Conservation (phyloP, 2,888 invertebrate species). For the Microctonus hyperodae region DNA sequence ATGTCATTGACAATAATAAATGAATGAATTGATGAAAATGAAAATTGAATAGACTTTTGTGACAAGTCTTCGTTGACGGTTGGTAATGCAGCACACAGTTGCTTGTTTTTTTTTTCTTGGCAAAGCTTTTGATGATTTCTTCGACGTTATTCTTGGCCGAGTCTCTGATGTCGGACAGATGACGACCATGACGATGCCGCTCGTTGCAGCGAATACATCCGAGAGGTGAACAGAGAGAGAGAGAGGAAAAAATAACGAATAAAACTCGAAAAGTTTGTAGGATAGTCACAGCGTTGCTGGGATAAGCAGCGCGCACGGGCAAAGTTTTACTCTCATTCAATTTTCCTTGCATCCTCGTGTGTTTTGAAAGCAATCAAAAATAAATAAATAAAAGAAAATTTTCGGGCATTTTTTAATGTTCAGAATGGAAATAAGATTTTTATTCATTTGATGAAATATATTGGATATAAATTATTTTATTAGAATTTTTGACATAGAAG, state of each 20-base stretch:
- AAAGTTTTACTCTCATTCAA: constrained; percentile 40
- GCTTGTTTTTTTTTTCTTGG: constrained; percentile 60
- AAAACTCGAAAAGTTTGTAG: constrained; percentile 13
- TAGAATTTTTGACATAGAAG: too few relatives aligned
- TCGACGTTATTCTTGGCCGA: constrained; percentile 54
- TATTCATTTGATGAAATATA: too few relatives aligned
- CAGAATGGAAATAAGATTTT: too few relatives aligned
- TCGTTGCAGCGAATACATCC: constrained; percentile 32
- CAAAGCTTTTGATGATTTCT: constrained; percentile 61
- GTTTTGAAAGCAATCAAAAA: constrained; percentile 23
- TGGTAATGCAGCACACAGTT: constrained; percentile 10
- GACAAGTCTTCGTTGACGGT: constrained; percentile 3
- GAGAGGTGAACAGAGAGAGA: constrained; percentile 28
- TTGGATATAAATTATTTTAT: too few relatives aligned
- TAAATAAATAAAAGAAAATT: too few relatives aligned
- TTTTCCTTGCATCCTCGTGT: constrained; percentile 22
- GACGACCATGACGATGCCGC: constrained; percentile 42
- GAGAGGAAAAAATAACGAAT: too few relatives aligned
- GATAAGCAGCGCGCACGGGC: constrained; percentile 27
- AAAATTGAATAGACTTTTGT: not conserved
- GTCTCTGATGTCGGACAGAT: constrained; percentile 34
- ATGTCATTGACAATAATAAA: not conserved
- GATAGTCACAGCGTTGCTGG: constrained; percentile 22
- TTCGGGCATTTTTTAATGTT: too few relatives aligned
- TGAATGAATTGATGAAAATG: not conserved